phyloP scores from a whole-genome alignment of 2,888 invertebrate species.

The Ashinkailepas kermadecensis region DNA sequence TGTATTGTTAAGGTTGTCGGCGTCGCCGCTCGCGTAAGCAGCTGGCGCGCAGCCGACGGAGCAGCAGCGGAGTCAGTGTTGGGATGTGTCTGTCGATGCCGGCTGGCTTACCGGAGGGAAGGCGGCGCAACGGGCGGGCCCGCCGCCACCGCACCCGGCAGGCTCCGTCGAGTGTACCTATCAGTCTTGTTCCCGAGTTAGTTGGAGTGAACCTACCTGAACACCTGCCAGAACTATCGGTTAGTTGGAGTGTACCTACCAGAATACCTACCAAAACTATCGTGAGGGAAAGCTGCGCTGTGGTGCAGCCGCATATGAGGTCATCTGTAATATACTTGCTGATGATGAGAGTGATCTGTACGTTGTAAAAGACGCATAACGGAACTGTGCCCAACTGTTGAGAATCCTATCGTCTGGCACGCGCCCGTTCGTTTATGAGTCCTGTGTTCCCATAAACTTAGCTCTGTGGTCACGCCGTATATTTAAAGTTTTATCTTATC shows the following conservation, averaged over 20 bases:
- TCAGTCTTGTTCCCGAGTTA: background rate
- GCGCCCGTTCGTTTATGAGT: background rate
- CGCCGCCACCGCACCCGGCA: background rate
- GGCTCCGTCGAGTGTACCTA: background rate
- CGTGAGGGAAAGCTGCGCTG: background rate
- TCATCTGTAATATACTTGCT: background rate
- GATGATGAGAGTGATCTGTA: background rate
- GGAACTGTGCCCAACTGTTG: background rate
- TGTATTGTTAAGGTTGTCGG: conserved; percentile 1
- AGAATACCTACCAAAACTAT: background rate
- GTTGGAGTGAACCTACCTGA: background rate
- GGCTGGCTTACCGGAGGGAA: no score
- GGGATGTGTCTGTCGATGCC: no score
- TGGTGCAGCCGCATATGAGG: background rate
- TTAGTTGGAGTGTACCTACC: no score
- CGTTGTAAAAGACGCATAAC: background rate
- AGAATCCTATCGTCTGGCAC: background rate
- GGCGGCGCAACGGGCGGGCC: no score
- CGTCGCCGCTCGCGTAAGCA: background rate
- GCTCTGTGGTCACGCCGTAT: background rate
- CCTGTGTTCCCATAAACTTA: background rate
- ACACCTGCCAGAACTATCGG: background rate
- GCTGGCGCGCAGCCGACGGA: no score
- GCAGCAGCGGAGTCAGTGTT: no score
- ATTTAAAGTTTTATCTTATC: conserved; percentile 18